Evolutionary conservation across 2,888 invertebrate genomes (phyloP).

Genomic region (Acanthosepion esculentum): DNA sequence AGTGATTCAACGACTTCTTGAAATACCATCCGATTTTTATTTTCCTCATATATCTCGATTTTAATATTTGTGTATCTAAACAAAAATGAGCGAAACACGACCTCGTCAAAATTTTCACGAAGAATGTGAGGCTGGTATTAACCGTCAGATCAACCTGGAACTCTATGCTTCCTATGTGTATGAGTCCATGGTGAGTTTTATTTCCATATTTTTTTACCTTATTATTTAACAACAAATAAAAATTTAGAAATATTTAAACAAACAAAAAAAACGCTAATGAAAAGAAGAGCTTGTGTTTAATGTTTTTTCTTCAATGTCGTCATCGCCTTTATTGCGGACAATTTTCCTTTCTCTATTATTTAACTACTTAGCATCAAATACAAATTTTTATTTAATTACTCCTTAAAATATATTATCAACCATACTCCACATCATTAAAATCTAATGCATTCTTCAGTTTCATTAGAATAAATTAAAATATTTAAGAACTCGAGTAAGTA

Average conservation of each 20-base stretch:
- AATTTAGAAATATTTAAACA: too few species aligned
- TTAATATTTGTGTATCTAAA: neutral
- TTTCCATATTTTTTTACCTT: neutral
- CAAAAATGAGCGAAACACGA: conserved; percentile 20
- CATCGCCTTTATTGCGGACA: too few species aligned
- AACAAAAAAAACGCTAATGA: conserved; percentile 57
- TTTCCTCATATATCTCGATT: neutral
- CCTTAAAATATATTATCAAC: too few species aligned
- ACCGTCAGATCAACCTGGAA: conserved; percentile 75
- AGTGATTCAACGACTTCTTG: neutral
- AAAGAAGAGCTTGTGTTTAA: conserved; percentile 71
- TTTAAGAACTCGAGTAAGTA: too few species aligned
- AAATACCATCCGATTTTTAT: neutral
- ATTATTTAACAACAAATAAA: too few species aligned
- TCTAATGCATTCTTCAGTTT: too few species aligned
- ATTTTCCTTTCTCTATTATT: too few species aligned
- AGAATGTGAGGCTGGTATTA: conserved; percentile 73
- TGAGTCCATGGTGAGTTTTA: conserved; percentile 72
- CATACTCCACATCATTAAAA: too few species aligned
- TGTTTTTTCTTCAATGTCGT: too few species aligned
- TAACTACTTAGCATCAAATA: too few species aligned
- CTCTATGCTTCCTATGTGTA: conserved; percentile 74
- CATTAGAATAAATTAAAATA: too few species aligned
- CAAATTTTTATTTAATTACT: too few species aligned
- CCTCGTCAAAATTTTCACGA: conserved; percentile 75